Evolutionary conservation across 2,888 invertebrate genomes (phyloP).

Genomic region (Perithous albicinctus): DNA sequence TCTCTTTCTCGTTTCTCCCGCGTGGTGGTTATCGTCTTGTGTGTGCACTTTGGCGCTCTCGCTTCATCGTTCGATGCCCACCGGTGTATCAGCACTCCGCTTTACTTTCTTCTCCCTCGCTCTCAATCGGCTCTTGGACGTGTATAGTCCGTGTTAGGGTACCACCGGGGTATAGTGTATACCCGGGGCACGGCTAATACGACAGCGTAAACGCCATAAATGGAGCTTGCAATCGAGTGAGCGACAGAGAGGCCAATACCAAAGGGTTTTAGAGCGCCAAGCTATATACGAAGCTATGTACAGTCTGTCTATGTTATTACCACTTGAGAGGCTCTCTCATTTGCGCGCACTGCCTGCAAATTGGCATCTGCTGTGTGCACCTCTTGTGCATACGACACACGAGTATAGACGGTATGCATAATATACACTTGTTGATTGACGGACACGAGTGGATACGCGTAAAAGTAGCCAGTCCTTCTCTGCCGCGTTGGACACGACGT

Average conservation of each 20-base stretch:
- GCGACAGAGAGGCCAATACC: constrained; percentile 1
- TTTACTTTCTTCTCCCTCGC: background rate
- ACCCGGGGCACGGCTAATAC: constrained; percentile 52
- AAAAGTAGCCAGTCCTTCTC: background rate
- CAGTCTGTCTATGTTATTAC: constrained; percentile 57
- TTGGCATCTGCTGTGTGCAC: constrained; percentile 53
- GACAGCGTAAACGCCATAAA: constrained; percentile 64
- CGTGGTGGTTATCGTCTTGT: constrained; percentile 11
- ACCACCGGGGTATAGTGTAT: constrained; percentile 4
- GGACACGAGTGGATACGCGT: constrained; percentile 1
- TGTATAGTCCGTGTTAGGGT: constrained; percentile 24
- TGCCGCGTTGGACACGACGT: too few species aligned
- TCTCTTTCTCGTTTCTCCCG: background rate
- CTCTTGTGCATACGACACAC: constrained; percentile 42
- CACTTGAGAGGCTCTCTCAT: constrained; percentile 59
- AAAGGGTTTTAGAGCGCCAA: background rate
- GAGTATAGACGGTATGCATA: constrained; percentile 21
- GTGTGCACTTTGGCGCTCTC: constrained; percentile 28
- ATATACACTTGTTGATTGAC: constrained; percentile 40
- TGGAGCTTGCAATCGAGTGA: constrained; percentile 59
- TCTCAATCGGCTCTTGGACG: background rate
- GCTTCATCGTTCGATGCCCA: constrained; percentile 30
- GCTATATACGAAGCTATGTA: background rate
- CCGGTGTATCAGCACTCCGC: constrained; percentile 25
- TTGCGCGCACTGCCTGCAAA: constrained; percentile 57